Conservation (phyloP, 2,113 vertebrate species). For the Oxygymnocypris stewartii region DNA sequence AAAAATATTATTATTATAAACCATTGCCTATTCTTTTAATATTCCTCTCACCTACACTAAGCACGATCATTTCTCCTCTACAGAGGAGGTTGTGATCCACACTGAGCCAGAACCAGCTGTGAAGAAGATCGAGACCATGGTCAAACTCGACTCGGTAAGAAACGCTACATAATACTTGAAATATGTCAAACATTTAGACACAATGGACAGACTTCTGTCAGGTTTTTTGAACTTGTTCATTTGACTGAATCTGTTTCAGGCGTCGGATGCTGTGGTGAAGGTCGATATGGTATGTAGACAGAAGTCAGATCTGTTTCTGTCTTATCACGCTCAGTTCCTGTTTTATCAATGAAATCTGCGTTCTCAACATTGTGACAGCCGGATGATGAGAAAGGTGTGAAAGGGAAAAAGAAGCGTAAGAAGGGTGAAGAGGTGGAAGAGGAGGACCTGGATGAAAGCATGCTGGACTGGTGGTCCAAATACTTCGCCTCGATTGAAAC, state of each 20-base stretch:
- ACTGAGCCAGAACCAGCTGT: constrained; percentile 83
- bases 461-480: constrained; percentile 99
- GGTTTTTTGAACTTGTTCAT: not conserved
- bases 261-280: constrained; percentile 93
- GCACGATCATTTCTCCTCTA: constrained; percentile 8
- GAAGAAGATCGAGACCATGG: constrained; percentile 93
- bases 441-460: constrained; percentile 89
- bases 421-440: constrained; percentile 84
- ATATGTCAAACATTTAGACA: not conserved
- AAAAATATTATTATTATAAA: too few species aligned
- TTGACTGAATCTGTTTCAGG: constrained; percentile 70
- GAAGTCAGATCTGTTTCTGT: not conserved
- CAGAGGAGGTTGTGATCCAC: constrained; percentile 90
- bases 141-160: constrained; percentile 94
- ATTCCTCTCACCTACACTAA: not conserved
- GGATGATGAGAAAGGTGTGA: constrained; percentile 81
- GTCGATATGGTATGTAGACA: constrained; percentile 90
- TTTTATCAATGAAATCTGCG: constrained; percentile 6
- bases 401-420: constrained; percentile 85
- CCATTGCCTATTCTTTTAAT: too few species aligned
- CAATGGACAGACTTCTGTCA: not conserved
- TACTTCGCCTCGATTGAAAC: constrained; percentile 97
- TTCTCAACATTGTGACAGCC: constrained; percentile 60
- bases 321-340: too few species aligned
- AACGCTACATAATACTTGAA: not conserved